Percentiles rank a stretch among this genome's conserved stretches.
phyloP scores from a whole-genome alignment of 2,113 vertebrate species.

The Brienomyrus brachyistius region DNA sequence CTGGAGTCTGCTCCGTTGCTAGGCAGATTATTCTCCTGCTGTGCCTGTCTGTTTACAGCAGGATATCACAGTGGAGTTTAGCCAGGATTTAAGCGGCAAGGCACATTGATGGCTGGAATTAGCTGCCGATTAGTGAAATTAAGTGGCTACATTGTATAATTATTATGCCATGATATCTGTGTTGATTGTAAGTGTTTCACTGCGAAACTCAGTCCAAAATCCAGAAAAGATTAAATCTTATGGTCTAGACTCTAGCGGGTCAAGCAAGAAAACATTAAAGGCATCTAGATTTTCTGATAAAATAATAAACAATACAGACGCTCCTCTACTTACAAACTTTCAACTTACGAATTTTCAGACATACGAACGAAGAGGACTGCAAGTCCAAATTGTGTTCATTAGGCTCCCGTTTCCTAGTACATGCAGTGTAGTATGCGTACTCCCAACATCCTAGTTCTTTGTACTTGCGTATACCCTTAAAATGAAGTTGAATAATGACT shows the following conservation, averaged over 20 bases:
- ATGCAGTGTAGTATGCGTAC: no score
- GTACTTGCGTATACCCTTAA: no score
- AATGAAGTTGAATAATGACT: no score
- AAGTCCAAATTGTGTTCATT: no score
- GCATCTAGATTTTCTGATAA: not conserved
- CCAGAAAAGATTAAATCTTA: not conserved
- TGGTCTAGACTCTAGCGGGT: no score
- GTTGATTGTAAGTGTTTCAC: not conserved
- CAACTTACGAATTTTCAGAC: no score
- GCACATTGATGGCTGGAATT: conserved; percentile 16
- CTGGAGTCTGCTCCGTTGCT: conserved; percentile 52
- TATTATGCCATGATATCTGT: not conserved
- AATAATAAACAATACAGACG: not conserved
- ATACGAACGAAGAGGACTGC: no score
- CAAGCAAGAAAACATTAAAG: not conserved
- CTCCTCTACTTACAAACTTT: no score
- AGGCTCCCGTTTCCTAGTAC: no score
- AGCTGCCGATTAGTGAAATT: conserved; percentile 13
- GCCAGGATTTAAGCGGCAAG: conserved; percentile 18
- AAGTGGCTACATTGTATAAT: not conserved
- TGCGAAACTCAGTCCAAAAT: not conserved
- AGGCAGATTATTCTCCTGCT: conserved; percentile 49
- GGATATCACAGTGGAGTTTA: conserved; percentile 13
- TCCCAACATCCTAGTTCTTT: no score
- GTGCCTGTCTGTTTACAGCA: conserved; percentile 12